Conservation (phyloP, 2,113 vertebrate species). For the Archilochus colubris region DNA sequence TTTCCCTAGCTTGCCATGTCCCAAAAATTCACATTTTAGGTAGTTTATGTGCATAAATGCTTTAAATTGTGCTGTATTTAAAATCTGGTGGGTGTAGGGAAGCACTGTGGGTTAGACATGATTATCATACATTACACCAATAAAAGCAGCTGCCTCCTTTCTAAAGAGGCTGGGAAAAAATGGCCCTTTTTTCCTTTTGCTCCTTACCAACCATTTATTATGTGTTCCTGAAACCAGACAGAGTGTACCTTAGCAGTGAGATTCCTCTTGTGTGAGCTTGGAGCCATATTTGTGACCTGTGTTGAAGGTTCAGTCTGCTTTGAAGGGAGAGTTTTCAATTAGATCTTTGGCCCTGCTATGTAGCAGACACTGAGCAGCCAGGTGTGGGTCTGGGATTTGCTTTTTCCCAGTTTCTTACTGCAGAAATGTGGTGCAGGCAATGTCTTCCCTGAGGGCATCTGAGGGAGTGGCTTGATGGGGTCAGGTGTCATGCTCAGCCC, state of each 20-base stretch:
- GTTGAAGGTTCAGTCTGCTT: background rate
- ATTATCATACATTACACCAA: background rate
- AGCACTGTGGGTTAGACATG: background rate
- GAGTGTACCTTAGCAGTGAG: background rate
- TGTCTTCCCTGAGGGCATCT: background rate
- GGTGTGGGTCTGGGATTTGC: background rate
- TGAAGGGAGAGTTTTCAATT: background rate
- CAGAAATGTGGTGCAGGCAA: background rate
- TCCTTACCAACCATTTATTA: background rate
- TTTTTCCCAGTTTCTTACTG: background rate
- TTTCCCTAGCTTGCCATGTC: background rate
- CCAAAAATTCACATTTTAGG: background rate
- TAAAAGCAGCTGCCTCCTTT: background rate
- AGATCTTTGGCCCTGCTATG: background rate
- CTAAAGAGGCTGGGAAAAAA: background rate
- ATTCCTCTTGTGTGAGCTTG: background rate
- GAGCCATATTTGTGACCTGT: background rate
- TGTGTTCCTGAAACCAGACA: background rate
- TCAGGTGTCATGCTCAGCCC: background rate
- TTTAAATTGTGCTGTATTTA: background rate
- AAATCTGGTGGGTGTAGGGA: background rate
- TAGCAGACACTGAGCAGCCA: background rate
- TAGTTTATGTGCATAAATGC: background rate
- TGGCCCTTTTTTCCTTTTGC: accelerated
- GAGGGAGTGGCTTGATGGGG: background rate